A percentile compares a stretch with the other conserved stretches of the same genome.
Evolutionary conservation across 2,113 vertebrate species (phyloP).

Genomic region (Struthidea cinerea): DNA sequence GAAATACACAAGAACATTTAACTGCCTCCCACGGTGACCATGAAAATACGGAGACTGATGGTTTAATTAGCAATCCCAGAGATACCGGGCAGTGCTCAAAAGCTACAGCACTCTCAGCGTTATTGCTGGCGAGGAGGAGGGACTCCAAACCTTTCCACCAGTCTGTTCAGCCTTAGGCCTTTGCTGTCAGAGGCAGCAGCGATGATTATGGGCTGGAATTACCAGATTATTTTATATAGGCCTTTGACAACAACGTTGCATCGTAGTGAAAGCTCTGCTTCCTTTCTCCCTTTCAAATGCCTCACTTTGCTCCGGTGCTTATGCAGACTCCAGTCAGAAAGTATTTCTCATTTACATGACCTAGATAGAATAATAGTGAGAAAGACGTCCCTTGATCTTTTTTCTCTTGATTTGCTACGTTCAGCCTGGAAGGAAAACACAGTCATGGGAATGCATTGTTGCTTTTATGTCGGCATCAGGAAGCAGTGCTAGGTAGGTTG

Average conservation of each 20-base stretch:
- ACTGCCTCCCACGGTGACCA: conserved; percentile 16
- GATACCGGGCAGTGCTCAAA: neutral
- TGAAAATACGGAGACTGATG: conserved; percentile 19
- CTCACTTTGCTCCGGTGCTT: neutral
- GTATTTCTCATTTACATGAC: conserved; percentile 62
- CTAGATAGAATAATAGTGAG: conserved; percentile 57
- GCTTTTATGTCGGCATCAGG: neutral
- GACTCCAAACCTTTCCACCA: neutral
- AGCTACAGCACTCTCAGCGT: neutral
- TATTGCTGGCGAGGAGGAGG: neutral
- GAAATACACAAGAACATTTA: conserved; percentile 11
- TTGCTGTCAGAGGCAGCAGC: neutral
- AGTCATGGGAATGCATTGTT: conserved; percentile 13
- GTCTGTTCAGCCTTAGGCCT: neutral
- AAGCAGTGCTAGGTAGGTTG: neutral
- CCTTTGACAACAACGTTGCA: neutral
- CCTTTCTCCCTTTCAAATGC: neutral
- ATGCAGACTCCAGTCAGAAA: conserved; percentile 43
- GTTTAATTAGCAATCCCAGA: conserved; percentile 46
- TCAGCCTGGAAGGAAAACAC: conserved; percentile 45
- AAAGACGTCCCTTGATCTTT: conserved; percentile 47
- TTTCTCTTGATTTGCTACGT: conserved; percentile 24
- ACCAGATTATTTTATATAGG: conserved; percentile 21
- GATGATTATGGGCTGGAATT: conserved; percentile 24
- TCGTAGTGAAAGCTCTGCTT: neutral